Conservation (phyloP, 2,113 vertebrate genomes). For the Xiphophorus hellerii region DNA sequence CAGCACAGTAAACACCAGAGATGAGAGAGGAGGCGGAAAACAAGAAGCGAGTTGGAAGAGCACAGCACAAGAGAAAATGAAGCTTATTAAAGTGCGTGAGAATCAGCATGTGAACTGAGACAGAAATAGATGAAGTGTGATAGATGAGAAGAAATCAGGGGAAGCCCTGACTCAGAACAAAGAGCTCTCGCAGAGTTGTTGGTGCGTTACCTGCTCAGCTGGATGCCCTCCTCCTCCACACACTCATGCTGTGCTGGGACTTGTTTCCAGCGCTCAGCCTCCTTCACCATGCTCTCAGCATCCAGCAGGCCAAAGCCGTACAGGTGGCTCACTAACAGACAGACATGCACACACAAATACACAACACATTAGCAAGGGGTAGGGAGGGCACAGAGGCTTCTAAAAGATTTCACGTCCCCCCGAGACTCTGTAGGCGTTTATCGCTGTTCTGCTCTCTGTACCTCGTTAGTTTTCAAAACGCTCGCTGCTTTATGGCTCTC, state of each 20-base stretch:
- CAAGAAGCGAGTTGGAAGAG: constrained; percentile 17
- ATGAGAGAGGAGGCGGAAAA: constrained; percentile 18
- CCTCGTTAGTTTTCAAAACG: constrained; percentile 53
- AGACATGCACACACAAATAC: constrained; percentile 31
- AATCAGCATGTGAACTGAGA: constrained; percentile 33
- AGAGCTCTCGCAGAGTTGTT: constrained; percentile 11
- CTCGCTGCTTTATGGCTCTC: constrained; percentile 49
- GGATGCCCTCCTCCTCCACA: constrained; percentile 85
- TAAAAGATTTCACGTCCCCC: constrained; percentile 48
- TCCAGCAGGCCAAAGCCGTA: constrained; percentile 98
- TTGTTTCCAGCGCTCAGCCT: constrained; percentile 90
- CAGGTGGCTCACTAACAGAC: constrained; percentile 90
- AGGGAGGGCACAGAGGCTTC: constrained; percentile 45
- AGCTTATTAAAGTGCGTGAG: constrained; percentile 29
- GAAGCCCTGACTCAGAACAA: constrained; percentile 44
- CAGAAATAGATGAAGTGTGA: constrained; percentile 52
- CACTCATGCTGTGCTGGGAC: constrained; percentile 92
- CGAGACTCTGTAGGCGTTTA: constrained; percentile 60
- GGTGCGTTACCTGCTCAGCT: constrained; percentile 86
- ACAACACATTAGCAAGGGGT: constrained; percentile 35
- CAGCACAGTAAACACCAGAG: constrained; percentile 10
- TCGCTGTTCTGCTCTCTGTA: constrained; percentile 51
- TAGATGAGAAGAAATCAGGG: constrained; percentile 44
- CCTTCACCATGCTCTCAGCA: constrained; percentile 94
- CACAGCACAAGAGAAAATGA: constrained; percentile 16